These are phyloP conservation scores for Trididemnum nubilum DNA, from an alignment of 23 tunicate genomes.

Conservation along the genomic window DNA sequence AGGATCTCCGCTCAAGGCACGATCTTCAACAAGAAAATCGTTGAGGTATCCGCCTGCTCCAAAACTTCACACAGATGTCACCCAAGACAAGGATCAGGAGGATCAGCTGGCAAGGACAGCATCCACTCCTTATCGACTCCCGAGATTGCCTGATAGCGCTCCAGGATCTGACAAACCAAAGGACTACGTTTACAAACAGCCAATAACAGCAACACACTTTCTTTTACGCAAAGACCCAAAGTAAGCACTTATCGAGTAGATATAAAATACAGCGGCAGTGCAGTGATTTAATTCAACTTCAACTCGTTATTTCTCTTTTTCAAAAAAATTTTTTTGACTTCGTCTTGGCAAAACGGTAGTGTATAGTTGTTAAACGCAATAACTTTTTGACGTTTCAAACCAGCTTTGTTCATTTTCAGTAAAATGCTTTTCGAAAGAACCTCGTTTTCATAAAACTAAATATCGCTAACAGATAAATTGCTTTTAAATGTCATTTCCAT, in stretches of 20 bases:
- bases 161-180: slow-evolving; percentile 27
- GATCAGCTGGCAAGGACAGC: slow-evolving; percentile 30
- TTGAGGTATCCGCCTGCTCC: slow-evolving; percentile 35
- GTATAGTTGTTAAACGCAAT: no score
- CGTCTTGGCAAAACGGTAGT: no score
- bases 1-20: slow-evolving; percentile 70
- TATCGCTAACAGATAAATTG: no score
- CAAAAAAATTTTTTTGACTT: no score
- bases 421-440: no score
- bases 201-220: slow-evolving; percentile 69
- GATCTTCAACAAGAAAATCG: slow-evolving; percentile 22
- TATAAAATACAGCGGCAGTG: neutral
- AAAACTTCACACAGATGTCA: slow-evolving; percentile 18
- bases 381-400: no score
- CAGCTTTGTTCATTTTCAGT: no score
- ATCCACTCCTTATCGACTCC: slow-evolving; percentile 75
- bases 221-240: slow-evolving; percentile 81
- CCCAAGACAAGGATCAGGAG: neutral
- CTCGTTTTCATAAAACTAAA: no score
- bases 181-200: slow-evolving; percentile 80
- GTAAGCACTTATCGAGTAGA: slow-evolving; percentile 24
- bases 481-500: no score
- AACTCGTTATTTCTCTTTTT: neutral
- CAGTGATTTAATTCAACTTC: neutral
- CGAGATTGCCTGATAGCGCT: slow-evolving; percentile 39